Conservation (phyloP, 1,140 invertebrate species). For the Maniola jurtina region DNA sequence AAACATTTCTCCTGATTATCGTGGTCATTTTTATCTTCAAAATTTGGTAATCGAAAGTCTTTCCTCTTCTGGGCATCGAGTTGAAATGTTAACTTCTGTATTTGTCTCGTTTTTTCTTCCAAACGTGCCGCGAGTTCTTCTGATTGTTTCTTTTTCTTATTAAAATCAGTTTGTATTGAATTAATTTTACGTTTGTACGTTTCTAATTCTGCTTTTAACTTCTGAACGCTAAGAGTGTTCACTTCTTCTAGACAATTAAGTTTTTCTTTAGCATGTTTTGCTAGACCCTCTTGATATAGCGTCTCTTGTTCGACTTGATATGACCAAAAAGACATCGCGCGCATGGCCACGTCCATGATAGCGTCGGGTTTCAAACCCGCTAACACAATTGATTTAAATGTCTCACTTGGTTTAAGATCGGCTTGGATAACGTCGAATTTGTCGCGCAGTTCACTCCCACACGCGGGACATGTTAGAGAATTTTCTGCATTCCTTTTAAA, state of each 20-base stretch:
- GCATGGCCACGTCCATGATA: conserved; percentile 77
- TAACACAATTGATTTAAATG: conserved; percentile 77
- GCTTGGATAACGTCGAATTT: conserved; percentile 79
- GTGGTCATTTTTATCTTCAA: conserved; percentile 45
- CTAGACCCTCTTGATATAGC: conserved; percentile 70
- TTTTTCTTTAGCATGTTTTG: conserved; percentile 70
- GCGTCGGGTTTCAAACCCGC: conserved; percentile 76
- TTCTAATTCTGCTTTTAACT: conserved; percentile 70
- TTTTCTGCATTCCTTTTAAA: conserved; percentile 71
- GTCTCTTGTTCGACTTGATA: conserved; percentile 78
- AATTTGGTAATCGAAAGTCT: conserved; percentile 58
- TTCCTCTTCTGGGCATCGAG: conserved; percentile 66
- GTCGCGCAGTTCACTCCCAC: conserved; percentile 70
- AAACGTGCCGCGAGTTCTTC: conserved; percentile 67
- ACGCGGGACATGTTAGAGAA: conserved; percentile 72
- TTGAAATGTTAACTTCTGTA: conserved; percentile 72
- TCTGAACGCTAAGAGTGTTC: conserved; percentile 66
- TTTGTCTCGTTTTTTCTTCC: conserved; percentile 70
- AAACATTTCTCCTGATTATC: conserved; percentile 49
- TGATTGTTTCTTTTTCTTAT: conserved; percentile 66
- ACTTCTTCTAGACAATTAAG: conserved; percentile 70
- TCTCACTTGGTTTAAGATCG: conserved; percentile 73
- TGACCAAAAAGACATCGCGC: conserved; percentile 78
- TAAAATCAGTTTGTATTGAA: conserved; percentile 65
- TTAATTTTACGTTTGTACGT: conserved; percentile 69